Evolutionary conservation across 2,888 invertebrate species (phyloP), one percentile per base, ranked within the genome.

Genomic region (Tenthredo mesomela): DNA sequence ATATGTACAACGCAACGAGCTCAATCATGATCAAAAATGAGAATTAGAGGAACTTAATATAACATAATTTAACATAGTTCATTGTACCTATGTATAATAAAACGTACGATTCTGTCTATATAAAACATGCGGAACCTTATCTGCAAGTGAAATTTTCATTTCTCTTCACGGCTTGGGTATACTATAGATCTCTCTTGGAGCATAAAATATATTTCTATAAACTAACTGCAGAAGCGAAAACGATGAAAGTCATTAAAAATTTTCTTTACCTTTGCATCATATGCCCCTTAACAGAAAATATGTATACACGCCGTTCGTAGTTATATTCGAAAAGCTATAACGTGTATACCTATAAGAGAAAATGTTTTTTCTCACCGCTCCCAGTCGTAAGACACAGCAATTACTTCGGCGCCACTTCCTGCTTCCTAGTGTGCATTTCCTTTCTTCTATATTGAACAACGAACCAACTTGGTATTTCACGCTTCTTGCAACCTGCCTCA

Each of bases 381-480:
- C 15, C 29, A 77, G 77, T 50, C 50, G 77, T 77, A 77, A 77
- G 77, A 77, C 25, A 29, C 33, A 54, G 77, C 54, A 77, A 77
- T 77, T 77, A 77, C 77, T 77, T 77, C 77, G 77, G 77, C 33
- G 50, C 47, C 77, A 50, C 50, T 77, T 77, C 54, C 50, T 77
- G 77, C 18, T 77, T 50, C 77, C 50, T 33, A 77, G 77, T 50
- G 50, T 77, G 50, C 77, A 29, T 54, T 77, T 77, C 47, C 47
- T 77, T 50, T 77, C 47, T 77, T 54, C 15, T 33, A 77, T 29
- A 77, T 29, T 33, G n/a, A 50, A 50, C 50, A 77, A 77, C 29
- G 50, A 18, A 29, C 47, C 47, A 47, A 77, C 50, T 50, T 50
- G 54, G 25, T 77, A 21, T 77, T 77, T 77, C 77, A 77, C 77